A percentile compares a stretch with the other conserved stretches of the same genome.
Evolutionary conservation across 2,113 vertebrate genomes (phyloP).

Genomic region (Albula glossodonta): DNA sequence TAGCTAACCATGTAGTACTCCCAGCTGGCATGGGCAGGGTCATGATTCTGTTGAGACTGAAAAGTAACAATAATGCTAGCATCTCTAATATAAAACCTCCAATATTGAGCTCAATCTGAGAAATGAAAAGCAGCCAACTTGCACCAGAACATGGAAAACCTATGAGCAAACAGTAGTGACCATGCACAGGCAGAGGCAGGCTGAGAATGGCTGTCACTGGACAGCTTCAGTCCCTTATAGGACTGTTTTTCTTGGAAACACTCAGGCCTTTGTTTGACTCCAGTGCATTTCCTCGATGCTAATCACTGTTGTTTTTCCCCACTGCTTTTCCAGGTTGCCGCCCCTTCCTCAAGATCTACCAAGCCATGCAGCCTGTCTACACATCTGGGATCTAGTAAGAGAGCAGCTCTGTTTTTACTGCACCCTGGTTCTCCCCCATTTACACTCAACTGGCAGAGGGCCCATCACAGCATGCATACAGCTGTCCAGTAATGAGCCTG

Average conservation of each 20-base stretch:
- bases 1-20: no score
- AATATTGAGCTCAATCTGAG: no score
- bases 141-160: no score
- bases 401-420: not conserved
- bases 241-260: slow-evolving; percentile 5
- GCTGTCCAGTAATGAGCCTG: not conserved
- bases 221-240: not conserved
- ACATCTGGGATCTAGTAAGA: slow-evolving; percentile 98
- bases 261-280: not conserved
- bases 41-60: no score
- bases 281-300: slow-evolving; percentile 45
- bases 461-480: not conserved
- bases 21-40: no score
- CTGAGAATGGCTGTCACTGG: no score
- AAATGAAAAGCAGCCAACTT: no score
- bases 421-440: not conserved
- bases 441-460: not conserved
- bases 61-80: no score
- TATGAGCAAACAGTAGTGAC: no score
- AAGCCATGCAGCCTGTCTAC: slow-evolving; percentile 98
- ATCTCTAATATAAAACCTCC: no score
- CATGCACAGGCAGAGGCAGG: no score
- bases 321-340: slow-evolving; percentile 81
- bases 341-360: slow-evolving; percentile 98
- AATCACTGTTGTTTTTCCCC: slow-evolving; percentile 8